Conservation (phyloP, 2,888 invertebrate genomes). For the Saturnia japonica region DNA sequence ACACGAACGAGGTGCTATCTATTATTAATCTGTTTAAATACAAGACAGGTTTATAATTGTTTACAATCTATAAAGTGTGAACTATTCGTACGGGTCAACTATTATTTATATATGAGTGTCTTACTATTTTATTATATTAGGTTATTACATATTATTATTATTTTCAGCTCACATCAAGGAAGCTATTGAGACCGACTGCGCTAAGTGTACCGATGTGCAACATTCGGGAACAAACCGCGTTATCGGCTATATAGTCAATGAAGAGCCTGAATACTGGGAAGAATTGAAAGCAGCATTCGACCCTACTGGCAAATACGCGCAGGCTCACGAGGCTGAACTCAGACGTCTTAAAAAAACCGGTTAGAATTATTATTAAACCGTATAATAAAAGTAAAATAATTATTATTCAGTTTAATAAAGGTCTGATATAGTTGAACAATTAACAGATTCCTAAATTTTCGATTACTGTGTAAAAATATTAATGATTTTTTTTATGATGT, state of each 20-base stretch:
- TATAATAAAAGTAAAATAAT: neutral
- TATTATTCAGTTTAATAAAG: neutral
- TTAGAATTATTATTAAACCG: neutral
- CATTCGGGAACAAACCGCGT: slow-evolving; percentile 46
- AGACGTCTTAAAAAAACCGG: slow-evolving; percentile 21
- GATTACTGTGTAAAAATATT: neutral
- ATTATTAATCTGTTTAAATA: too few species aligned
- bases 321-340: slow-evolving; percentile 49
- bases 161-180: slow-evolving; percentile 50
- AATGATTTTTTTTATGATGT: neutral
- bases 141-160: slow-evolving; percentile 7
- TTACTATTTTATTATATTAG: too few species aligned
- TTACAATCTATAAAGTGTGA: too few species aligned
- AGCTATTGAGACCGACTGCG: slow-evolving; percentile 50
- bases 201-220: slow-evolving; percentile 40
- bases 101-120: too few species aligned
- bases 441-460: neutral
- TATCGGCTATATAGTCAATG: slow-evolving; percentile 52
- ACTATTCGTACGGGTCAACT: too few species aligned
- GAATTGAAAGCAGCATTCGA: slow-evolving; percentile 59
- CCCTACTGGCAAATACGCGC: slow-evolving; percentile 44
- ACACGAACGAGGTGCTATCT: too few species aligned
- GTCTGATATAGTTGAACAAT: neutral
- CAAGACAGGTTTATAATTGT: too few species aligned
- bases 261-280: slow-evolving; percentile 51